Base-by-base conservation (phyloP, 2,888 invertebrate genomes). In the Endomychus coccineus region DNA sequence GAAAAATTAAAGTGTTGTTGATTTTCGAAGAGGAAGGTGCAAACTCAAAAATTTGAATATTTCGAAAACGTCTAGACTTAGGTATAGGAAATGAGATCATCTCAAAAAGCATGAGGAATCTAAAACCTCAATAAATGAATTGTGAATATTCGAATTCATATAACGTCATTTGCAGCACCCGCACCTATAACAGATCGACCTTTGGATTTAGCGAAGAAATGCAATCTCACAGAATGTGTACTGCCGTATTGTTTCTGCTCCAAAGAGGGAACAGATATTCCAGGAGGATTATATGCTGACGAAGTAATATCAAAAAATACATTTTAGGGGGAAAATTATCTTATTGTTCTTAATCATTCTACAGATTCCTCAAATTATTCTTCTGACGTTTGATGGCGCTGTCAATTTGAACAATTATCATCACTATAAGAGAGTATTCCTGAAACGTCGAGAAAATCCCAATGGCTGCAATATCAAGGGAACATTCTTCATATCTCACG, bases 231-330 rank as follows among this genome's bases (percentile, higher is more conserved):
- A 1, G 75, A 78, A 42, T 94, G 92, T 59, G 68, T 71, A 45
- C 70, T 94, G 51, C 92, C 92, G 1, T 88, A 89, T 56, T 94
- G 92, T 63, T 91, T 81, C 68, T 94, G 92, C 62, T 90, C 90
- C 21, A 83, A 85, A 59, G 91, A 92, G 65, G 92, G 92, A 21
- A 91, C 90, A 3, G 61, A 77, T 42, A 85, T 91, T 50, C 92
- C 92, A 5, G 89, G 87, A 17, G 83, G 81, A 33, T 66, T 92
- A 17, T 79, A 85, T 38, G 78, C 83, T 10, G 81, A 86, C 62
- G 83, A 90, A 55, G 90, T 89, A 71, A 70, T 68, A 59, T 25
- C 14, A 17, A 32, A 9, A 11, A 15, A 32, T 24, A 16, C 13
- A 13, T 32, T 10, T 16, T 7, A 15, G 6, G 11, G 17, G 2